A percentile compares a stretch with the other conserved stretches of the same genome.
Evolutionary conservation across 2,113 vertebrate species (phyloP).

Genomic region (Chionomys nivalis): DNA sequence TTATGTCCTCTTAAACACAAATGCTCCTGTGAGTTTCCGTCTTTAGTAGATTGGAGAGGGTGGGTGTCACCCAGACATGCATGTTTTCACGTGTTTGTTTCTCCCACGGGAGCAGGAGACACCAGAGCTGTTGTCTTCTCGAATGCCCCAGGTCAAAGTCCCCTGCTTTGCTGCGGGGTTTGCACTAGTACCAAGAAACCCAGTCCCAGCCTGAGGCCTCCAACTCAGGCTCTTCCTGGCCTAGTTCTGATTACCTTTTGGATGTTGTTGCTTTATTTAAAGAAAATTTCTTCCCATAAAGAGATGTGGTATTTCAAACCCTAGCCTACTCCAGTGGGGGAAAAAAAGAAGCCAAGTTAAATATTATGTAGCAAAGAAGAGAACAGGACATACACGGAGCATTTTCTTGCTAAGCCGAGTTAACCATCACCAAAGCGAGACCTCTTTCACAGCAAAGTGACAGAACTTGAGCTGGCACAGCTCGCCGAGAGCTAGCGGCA

Average conservation of each 20-base stretch:
- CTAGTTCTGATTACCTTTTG: neutral
- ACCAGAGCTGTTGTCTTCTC: too few species aligned
- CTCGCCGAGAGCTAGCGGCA: neutral
- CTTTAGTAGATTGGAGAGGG: neutral
- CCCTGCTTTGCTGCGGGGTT: neutral
- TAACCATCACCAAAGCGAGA: neutral
- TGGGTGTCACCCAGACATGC: neutral
- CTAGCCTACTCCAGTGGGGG: fast-evolving
- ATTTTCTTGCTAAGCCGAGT: neutral
- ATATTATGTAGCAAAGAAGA: neutral
- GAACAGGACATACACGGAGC: fast-evolving
- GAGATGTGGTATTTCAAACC: neutral
- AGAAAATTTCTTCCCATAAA: neutral
- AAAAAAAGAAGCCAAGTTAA: neutral
- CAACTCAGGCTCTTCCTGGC: neutral
- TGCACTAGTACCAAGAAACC: neutral
- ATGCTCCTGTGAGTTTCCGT: too few species aligned
- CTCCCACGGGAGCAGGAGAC: fast-evolving
- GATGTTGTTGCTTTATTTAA: neutral
- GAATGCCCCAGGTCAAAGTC: neutral
- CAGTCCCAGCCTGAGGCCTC: neutral
- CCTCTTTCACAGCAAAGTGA: neutral
- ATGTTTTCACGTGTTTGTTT: neutral
- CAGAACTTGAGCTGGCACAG: neutral
- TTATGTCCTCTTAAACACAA: fast-evolving